These are phyloP conservation scores for Ceyx margarethae DNA, from an alignment of 2,113 vertebrate species.

Conservation along the genomic window DNA sequence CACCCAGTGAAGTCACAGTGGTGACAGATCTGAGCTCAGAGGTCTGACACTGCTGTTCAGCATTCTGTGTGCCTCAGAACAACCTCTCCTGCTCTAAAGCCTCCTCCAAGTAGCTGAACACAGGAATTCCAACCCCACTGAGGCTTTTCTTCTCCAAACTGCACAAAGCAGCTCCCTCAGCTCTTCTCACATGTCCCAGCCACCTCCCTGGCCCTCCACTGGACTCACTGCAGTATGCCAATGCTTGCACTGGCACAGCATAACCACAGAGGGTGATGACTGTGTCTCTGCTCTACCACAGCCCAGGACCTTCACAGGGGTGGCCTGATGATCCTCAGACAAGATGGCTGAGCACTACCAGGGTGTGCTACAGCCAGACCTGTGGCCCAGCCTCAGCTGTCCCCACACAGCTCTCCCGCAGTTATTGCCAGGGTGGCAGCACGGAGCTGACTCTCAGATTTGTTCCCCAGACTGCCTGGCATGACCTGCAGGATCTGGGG, in stretches of 20 bases:
- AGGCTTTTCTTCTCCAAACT: neutral
- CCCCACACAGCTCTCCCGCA: neutral
- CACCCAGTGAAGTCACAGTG: no score
- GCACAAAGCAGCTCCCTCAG: neutral
- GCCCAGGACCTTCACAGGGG: neutral
- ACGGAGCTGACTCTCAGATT: neutral
- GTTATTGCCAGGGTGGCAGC: neutral
- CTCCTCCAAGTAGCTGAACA: neutral
- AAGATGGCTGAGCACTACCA: neutral
- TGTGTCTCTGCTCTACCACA: neutral
- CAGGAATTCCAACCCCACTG: neutral
- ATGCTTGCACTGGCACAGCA: neutral
- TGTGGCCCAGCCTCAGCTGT: no score
- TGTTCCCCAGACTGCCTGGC: neutral
- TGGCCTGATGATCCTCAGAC: rapidly evolving
- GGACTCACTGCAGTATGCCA: neutral
- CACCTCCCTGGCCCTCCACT: neutral
- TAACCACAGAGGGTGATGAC: neutral
- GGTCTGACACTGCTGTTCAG: neutral
- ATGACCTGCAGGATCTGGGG: neutral
- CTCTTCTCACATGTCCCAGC: neutral
- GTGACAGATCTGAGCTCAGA: neutral
- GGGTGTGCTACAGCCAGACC: neutral
- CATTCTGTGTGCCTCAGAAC: neutral
- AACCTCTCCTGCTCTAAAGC: neutral